Evolutionary conservation across 2,888 invertebrate species (phyloP).

Genomic region (Graphium colonna): DNA sequence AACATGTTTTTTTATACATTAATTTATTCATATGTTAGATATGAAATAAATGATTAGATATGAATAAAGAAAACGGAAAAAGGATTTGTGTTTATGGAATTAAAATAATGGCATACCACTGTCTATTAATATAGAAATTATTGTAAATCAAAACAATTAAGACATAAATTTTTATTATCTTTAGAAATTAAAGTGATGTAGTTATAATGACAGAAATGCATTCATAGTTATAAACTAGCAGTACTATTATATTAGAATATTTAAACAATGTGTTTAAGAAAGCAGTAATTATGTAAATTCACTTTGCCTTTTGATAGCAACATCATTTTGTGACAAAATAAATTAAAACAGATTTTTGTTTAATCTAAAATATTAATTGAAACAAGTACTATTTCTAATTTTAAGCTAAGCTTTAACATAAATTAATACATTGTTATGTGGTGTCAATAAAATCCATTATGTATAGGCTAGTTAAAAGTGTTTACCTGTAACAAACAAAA

Average conservation of each 20-base stretch:
- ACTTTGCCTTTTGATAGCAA: background rate
- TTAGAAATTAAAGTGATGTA: too few relatives aligned
- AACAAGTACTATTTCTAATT: background rate
- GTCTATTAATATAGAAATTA: too few relatives aligned
- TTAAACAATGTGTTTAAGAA: background rate
- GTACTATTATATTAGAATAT: background rate
- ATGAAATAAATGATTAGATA: too few relatives aligned
- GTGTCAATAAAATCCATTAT: constrained; percentile 1
- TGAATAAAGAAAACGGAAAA: too few relatives aligned
- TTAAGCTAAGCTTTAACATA: constrained; percentile 7
- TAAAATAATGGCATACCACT: too few relatives aligned
- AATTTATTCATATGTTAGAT: too few relatives aligned
- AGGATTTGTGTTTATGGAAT: too few relatives aligned
- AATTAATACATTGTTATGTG: constrained; percentile 18
- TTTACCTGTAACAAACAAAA: constrained; percentile 71
- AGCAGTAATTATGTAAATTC: background rate
- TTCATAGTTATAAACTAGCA: too few relatives aligned
- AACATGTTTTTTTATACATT: too few relatives aligned
- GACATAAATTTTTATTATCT: too few relatives aligned
- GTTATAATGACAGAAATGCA: too few relatives aligned
- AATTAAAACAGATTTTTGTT: background rate
- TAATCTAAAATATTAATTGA: background rate
- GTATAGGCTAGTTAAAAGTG: constrained; percentile 52
- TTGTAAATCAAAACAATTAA: too few relatives aligned
- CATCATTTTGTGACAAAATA: background rate